Evolutionary conservation across 2,888 invertebrate species (phyloP).

Genomic region (Nasonia oneida): DNA sequence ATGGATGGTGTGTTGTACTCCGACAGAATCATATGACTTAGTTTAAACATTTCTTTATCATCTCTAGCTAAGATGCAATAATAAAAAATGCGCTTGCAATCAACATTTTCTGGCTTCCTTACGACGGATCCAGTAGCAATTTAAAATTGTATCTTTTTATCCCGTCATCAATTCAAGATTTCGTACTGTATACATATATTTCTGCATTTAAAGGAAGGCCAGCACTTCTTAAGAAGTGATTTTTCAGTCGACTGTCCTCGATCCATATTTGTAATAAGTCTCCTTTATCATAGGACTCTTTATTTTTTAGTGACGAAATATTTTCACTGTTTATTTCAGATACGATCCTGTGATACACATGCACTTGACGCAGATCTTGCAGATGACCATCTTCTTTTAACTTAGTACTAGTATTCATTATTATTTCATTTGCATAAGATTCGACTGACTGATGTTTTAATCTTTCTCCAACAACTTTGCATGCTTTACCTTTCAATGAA

Average conservation of each 20-base stretch:
- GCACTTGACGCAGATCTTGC: too few species aligned
- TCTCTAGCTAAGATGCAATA: background rate
- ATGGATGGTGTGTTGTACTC: conserved; percentile 55
- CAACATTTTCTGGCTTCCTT: conserved; percentile 50
- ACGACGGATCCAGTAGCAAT: conserved; percentile 59
- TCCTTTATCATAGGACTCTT: conserved; percentile 58
- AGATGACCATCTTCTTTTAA: too few species aligned
- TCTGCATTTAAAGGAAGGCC: conserved; percentile 31
- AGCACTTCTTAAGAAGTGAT: conserved; percentile 20
- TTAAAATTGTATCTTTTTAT: conserved; percentile 40
- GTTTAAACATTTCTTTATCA: conserved; percentile 25
- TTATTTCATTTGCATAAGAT: too few species aligned
- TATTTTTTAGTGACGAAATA: background rate
- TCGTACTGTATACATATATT: conserved; percentile 30
- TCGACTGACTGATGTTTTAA: too few species aligned
- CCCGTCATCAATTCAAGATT: conserved; percentile 32
- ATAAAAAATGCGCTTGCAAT: background rate
- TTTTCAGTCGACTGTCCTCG: conserved; percentile 14
- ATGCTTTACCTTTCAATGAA: too few species aligned
- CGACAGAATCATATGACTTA: conserved; percentile 58
- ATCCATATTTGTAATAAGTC: conserved; percentile 41
- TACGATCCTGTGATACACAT: too few species aligned
- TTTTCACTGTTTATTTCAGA: background rate
- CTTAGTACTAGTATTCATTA: too few species aligned
- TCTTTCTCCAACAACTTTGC: too few species aligned